A percentile compares a stretch with the other conserved stretches of the same genome.
phyloP scores from a whole-genome alignment of 2,113 vertebrate genomes.

The Pyrgilauda ruficollis region DNA sequence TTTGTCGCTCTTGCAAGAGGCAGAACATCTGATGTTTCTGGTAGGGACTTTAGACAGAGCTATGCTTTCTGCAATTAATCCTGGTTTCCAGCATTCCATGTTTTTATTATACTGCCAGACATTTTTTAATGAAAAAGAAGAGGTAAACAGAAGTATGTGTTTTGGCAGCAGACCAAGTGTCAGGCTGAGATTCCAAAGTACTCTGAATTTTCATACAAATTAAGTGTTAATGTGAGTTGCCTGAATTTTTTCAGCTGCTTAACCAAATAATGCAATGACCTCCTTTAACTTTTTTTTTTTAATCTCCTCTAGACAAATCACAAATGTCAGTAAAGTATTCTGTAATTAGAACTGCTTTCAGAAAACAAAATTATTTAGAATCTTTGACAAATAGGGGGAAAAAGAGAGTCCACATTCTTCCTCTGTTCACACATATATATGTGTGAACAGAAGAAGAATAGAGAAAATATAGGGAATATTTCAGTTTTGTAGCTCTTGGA shows the following conservation, averaged over 20 bases:
- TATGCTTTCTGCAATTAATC: neutral
- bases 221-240: neutral
- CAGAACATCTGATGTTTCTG: neutral
- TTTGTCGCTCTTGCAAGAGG: fast-evolving
- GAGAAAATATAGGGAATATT: neutral
- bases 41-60: neutral
- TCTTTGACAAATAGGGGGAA: neutral
- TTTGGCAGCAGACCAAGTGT: neutral
- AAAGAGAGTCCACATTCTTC: neutral
- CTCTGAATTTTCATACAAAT: neutral
- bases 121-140: neutral
- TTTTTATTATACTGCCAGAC: neutral
- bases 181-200: neutral
- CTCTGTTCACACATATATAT: neutral
- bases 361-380: neutral
- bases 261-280: neutral
- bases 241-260: neutral
- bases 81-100: neutral
- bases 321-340: neutral
- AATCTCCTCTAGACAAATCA: neutral
- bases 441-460: too few species aligned
- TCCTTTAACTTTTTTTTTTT: neutral
- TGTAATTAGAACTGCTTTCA: neutral
- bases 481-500: neutral
- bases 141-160: neutral